Evolutionary conservation across 1,140 invertebrate species (phyloP).

Genomic region (Sinonovacula constricta): DNA sequence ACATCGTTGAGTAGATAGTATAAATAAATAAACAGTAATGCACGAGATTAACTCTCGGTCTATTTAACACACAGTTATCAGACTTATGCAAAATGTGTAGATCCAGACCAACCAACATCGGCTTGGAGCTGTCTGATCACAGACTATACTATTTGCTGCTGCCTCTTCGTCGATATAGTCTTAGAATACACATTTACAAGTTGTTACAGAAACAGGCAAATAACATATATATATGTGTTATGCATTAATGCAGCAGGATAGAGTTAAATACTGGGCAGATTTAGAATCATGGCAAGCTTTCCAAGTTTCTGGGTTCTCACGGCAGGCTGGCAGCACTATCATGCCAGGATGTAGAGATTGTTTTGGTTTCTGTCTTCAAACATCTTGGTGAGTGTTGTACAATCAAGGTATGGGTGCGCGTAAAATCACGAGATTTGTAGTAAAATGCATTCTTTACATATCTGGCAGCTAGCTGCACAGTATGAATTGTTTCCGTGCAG

Average conservation of each 20-base stretch:
- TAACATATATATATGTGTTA: neutral
- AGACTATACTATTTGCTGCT: neutral
- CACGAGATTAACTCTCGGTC: neutral
- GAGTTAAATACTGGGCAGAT: neutral
- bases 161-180: neutral
- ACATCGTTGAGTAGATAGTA: neutral
- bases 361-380: too few relatives aligned
- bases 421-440: too few relatives aligned
- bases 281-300: neutral
- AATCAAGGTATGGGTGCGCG: too few relatives aligned
- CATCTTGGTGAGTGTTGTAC: too few relatives aligned
- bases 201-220: neutral
- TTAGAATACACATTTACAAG: neutral
- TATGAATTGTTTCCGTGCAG: too few relatives aligned
- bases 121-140: neutral
- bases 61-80: neutral
- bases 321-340: too few relatives aligned
- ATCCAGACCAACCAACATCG: neutral
- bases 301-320: too few relatives aligned
- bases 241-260: neutral
- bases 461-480: too few relatives aligned
- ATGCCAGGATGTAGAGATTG: too few relatives aligned
- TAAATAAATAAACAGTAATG: neutral
- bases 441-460: too few relatives aligned
- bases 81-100: neutral